A percentile compares a stretch with the other conserved stretches of the same genome.
These are phyloP conservation scores for Laupala kohalensis DNA, from an alignment of 1,140 invertebrate genomes.

Conservation along the genomic window DNA sequence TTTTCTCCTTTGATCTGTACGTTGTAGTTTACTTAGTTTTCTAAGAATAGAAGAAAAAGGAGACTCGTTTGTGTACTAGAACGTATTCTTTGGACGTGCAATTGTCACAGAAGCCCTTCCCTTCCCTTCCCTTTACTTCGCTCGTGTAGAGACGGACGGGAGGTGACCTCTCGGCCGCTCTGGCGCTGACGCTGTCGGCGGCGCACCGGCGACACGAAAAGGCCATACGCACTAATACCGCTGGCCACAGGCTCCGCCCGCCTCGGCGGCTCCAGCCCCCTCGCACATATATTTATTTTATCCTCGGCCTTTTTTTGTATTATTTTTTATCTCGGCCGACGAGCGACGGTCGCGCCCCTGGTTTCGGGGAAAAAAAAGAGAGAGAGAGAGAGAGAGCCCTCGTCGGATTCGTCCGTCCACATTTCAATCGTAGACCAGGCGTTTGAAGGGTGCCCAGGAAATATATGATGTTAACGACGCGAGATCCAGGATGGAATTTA, in stretches of 20 bases:
- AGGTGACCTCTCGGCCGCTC: too few species aligned
- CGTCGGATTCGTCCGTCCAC: conserved; percentile 3
- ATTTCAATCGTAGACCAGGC: conserved; percentile 8
- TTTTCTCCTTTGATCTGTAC: too few species aligned
- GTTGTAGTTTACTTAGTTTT: too few species aligned
- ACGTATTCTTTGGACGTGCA: too few species aligned
- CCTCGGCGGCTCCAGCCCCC: neutral
- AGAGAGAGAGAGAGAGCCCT: neutral
- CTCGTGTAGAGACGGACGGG: too few species aligned
- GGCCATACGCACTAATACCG: neutral
- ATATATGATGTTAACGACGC: conserved; percentile 16
- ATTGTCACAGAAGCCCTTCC: too few species aligned
- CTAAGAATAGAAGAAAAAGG: too few species aligned
- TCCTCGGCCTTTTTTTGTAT: neutral
- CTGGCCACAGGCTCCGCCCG: neutral
- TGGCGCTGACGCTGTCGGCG: too few species aligned
- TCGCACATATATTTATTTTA: neutral
- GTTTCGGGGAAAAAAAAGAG: too few species aligned
- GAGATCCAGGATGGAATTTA: conserved; percentile 13
- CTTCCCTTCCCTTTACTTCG: too few species aligned
- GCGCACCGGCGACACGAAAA: neutral
- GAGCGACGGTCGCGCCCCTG: neutral
- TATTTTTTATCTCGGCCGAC: neutral
- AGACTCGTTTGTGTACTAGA: too few species aligned
- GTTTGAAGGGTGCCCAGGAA: conserved; percentile 9